Percentiles rank a stretch among this genome's conserved stretches.
These are phyloP conservation scores for Aptenodytes patagonicus DNA, from an alignment of 2,113 vertebrate species.

Conservation along the genomic window DNA sequence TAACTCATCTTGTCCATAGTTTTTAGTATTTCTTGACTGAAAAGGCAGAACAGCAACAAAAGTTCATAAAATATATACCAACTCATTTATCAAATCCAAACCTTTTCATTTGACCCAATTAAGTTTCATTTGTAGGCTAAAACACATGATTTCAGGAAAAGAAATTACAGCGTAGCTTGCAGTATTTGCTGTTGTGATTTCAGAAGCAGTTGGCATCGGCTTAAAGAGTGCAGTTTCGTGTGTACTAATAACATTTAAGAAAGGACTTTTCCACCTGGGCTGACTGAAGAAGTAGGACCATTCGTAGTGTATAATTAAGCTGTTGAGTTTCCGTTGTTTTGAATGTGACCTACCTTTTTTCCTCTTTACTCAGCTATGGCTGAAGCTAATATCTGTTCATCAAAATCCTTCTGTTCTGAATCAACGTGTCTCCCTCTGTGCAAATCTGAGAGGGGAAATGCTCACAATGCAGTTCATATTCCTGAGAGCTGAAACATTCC, in stretches of 20 bases:
- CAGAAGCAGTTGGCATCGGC: constrained; percentile 14
- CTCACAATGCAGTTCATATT: neutral
- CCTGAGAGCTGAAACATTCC: neutral
- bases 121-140: neutral
- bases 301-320: neutral
- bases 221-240: neutral
- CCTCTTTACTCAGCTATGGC: constrained; percentile 37
- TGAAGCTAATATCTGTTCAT: constrained; percentile 8
- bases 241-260: neutral
- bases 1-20: neutral
- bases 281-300: neutral
- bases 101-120: neutral
- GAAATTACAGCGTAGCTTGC: neutral
- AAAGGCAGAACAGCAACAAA: neutral
- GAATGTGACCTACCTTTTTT: constrained; percentile 26
- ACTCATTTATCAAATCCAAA: neutral
- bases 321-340: constrained; percentile 39
- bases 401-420: constrained; percentile 40
- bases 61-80: neutral
- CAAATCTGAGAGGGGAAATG: neutral
- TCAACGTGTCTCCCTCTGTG: neutral
- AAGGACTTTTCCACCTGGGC: neutral
- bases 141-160: neutral
- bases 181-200: neutral
- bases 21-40: neutral